A percentile compares a stretch with the other conserved stretches of the same genome.
Conservation (phyloP, 2,797 vertebrate genomes). For the Lepilemur septentrionalis region DNA sequence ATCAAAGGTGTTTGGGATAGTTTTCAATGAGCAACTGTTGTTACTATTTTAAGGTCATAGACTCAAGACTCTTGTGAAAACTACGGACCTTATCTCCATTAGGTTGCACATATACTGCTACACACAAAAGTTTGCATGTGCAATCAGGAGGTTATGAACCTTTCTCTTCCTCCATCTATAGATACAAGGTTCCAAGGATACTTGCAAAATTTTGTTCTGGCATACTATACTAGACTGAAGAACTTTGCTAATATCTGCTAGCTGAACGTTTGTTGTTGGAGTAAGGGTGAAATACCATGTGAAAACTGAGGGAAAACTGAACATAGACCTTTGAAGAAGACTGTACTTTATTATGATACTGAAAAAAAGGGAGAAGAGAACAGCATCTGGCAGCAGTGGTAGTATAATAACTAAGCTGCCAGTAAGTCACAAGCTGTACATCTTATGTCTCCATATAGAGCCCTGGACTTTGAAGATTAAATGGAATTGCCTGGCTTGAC, state of each 20-base stretch:
- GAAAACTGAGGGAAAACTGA: not conserved
- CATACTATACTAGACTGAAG: not conserved
- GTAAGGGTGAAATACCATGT: not conserved
- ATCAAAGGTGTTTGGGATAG: not conserved
- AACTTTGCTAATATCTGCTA: not conserved
- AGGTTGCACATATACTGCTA: not conserved
- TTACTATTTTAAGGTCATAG: not conserved
- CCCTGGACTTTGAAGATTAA: not conserved
- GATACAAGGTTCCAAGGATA: not conserved
- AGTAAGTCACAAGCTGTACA: not conserved
- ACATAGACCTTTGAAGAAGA: not conserved
- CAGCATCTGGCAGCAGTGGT: not conserved
- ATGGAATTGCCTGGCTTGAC: not conserved
- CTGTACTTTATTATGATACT: not conserved
- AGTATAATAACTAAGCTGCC: not conserved
- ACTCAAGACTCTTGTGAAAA: not conserved
- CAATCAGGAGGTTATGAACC: not conserved
- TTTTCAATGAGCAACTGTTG: not conserved
- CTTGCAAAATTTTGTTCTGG: not conserved
- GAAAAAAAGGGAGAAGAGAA: not conserved
- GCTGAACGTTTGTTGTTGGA: not conserved
- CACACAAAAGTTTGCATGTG: not conserved
- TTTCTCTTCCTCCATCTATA: not conserved
- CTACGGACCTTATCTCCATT: not conserved
- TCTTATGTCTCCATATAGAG: not conserved